These are phyloP conservation scores for Genyomyrus donnyi DNA, from an alignment of 2,113 vertebrate genomes.

Conservation along the genomic window DNA sequence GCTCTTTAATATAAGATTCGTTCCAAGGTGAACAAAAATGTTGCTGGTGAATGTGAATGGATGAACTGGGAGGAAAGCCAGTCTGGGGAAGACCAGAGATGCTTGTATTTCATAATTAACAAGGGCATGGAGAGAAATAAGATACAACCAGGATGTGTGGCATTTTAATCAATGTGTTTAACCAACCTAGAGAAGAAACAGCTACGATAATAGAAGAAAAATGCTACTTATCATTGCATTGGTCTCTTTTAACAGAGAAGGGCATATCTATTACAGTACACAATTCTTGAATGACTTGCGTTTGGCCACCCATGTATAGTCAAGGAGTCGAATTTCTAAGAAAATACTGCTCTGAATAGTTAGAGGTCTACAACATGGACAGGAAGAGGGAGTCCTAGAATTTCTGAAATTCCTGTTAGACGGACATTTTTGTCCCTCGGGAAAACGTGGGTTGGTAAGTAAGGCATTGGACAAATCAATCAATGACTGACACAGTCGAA, in stretches of 20 bases:
- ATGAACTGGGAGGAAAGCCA: neutral
- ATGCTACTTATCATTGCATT: neutral
- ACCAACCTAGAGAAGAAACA: neutral
- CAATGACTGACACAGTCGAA: neutral
- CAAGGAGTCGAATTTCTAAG: neutral
- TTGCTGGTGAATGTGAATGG: neutral
- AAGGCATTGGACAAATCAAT: neutral
- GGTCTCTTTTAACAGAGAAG: neutral
- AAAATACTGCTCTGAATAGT: neutral
- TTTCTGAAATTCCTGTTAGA: neutral
- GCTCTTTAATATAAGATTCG: neutral
- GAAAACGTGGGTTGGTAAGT: neutral
- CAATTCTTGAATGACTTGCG: neutral
- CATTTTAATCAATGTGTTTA: neutral
- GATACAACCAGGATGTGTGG: neutral
- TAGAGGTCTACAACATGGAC: neutral
- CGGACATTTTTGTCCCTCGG: neutral
- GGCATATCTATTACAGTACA: neutral
- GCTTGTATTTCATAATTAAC: neutral
- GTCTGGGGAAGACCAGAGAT: neutral
- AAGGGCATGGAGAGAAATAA: neutral
- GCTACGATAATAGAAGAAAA: neutral
- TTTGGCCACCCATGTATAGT: neutral
- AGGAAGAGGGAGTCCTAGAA: neutral
- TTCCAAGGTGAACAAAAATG: neutral